phyloP scores from a whole-genome alignment of 2,797 vertebrate genomes.

The Chaetodon trifasciatus region DNA sequence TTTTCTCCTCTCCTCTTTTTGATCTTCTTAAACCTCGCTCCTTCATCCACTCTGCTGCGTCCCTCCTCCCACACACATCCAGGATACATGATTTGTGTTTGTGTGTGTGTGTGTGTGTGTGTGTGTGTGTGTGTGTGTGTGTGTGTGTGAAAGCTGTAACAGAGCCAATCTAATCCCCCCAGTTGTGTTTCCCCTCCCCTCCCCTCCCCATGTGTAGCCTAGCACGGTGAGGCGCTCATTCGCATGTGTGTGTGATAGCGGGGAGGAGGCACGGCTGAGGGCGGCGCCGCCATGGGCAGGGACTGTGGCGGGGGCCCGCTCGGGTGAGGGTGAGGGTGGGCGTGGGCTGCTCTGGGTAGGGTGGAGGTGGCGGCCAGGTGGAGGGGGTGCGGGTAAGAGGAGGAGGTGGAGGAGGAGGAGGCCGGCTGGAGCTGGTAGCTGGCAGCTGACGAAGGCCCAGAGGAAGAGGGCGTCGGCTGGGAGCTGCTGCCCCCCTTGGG shows the following conservation, averaged over 20 bases:
- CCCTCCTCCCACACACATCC: slow-evolving; percentile 54
- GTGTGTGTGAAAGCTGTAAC: slow-evolving; percentile 40
- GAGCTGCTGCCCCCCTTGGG: slow-evolving; percentile 68
- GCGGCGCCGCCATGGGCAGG: slow-evolving; percentile 79
- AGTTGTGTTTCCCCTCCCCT: slow-evolving; percentile 24
- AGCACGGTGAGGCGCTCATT: slow-evolving; percentile 87
- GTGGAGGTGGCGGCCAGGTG: slow-evolving; percentile 72
- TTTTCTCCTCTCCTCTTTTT: slow-evolving; percentile 30
- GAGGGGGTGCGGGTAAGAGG: slow-evolving; percentile 83
- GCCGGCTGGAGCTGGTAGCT: slow-evolving; percentile 83
- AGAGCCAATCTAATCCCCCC: slow-evolving; percentile 24
- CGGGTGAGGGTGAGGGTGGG: slow-evolving; percentile 68
- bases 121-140: slow-evolving; percentile 1
- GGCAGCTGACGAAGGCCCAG: slow-evolving; percentile 74
- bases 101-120: slow-evolving; percentile 16
- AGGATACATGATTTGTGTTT: slow-evolving; percentile 43
- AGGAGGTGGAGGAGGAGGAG: slow-evolving; percentile 83
- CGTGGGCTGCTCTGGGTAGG: slow-evolving; percentile 64
- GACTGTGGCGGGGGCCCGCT: slow-evolving; percentile 74
- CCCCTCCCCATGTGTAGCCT: slow-evolving; percentile 47
- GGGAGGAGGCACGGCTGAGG: slow-evolving; percentile 81
- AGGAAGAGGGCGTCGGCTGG: slow-evolving; percentile 81
- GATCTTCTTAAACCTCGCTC: slow-evolving; percentile 48
- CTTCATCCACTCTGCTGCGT: slow-evolving; percentile 39
- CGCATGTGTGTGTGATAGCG: slow-evolving; percentile 85